phyloP scores from a whole-genome alignment of 53 echinoderm and acorn worm genomes.

The Paracentrotus lividus region DNA sequence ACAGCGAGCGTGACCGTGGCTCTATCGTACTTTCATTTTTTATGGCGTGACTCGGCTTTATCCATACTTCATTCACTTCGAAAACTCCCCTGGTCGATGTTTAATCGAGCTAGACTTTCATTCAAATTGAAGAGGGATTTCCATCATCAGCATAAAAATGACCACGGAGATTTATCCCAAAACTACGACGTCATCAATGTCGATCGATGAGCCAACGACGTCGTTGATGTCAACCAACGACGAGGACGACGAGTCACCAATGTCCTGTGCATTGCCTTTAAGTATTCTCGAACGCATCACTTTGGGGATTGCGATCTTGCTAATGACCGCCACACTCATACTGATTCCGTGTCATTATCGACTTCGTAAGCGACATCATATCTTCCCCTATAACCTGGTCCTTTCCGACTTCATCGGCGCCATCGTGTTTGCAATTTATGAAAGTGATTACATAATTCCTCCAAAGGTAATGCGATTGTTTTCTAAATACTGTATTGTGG shows the following conservation, averaged over 20 bases:
- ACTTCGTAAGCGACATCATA: not conserved
- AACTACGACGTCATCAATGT: not conserved
- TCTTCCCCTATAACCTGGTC: not conserved
- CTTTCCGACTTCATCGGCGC: not conserved
- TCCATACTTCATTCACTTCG: not conserved
- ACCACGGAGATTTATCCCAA: not conserved
- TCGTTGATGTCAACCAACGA: not conserved
- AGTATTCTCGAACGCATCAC: not conserved
- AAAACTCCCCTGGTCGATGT: not conserved
- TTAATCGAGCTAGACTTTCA: not conserved
- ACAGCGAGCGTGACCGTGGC: too few relatives aligned
- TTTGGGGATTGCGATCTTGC: not conserved
- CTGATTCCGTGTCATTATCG: not conserved
- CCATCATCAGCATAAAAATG: not conserved
- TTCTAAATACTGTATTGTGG: too few relatives aligned
- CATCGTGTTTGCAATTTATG: not conserved
- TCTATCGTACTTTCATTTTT: too few relatives aligned
- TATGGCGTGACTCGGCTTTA: not conserved
- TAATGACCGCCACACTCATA: not conserved
- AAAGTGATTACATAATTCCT: not conserved
- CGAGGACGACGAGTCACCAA: not conserved
- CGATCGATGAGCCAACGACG: not conserved
- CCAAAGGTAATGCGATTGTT: not conserved
- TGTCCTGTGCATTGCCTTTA: not conserved
- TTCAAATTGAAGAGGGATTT: not conserved